These are phyloP conservation scores for Masnerella sp. DNA, from an alignment of 2,888 invertebrate genomes.

Conservation along the genomic window DNA sequence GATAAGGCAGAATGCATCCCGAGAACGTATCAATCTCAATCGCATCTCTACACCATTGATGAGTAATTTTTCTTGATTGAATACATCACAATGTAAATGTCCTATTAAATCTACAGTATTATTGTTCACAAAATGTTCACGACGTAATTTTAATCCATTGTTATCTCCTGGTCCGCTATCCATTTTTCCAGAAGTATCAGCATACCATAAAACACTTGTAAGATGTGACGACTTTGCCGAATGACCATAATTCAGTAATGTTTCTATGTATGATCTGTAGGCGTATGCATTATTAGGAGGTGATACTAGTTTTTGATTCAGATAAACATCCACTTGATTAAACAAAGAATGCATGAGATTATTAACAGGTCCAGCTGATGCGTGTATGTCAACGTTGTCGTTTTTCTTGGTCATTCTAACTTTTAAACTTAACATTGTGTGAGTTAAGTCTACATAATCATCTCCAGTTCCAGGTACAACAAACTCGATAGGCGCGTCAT, in stretches of 20 bases:
- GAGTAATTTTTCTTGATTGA: slow-evolving; percentile 61
- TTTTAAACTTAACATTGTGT: neutral
- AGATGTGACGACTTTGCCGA: slow-evolving; percentile 60
- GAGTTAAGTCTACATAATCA: too few relatives aligned
- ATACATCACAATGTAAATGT: slow-evolving; percentile 60
- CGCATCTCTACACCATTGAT: slow-evolving; percentile 60
- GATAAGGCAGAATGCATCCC: slow-evolving; percentile 58
- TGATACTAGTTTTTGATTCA: slow-evolving; percentile 19
- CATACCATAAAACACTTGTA: slow-evolving; percentile 28
- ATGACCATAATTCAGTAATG: slow-evolving; percentile 56
- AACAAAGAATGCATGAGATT: neutral
- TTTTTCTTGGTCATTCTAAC: neutral
- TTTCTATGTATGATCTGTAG: slow-evolving; percentile 49
- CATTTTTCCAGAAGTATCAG: slow-evolving; percentile 16
- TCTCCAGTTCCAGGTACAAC: slow-evolving; percentile 51
- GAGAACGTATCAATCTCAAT: slow-evolving; percentile 50
- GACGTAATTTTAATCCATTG: neutral
- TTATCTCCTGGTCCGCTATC: neutral
- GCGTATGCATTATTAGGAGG: neutral
- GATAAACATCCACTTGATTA: slow-evolving; percentile 55
- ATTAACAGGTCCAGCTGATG: neutral
- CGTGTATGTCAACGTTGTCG: slow-evolving; percentile 12
- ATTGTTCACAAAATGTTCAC: neutral
- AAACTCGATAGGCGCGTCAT: slow-evolving; percentile 64
- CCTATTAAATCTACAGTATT: slow-evolving; percentile 15